Evolutionary conservation across 1,140 invertebrate species (phyloP), one percentile per base, ranked within the genome.

Genomic region (Zaprionus inermis): DNA sequence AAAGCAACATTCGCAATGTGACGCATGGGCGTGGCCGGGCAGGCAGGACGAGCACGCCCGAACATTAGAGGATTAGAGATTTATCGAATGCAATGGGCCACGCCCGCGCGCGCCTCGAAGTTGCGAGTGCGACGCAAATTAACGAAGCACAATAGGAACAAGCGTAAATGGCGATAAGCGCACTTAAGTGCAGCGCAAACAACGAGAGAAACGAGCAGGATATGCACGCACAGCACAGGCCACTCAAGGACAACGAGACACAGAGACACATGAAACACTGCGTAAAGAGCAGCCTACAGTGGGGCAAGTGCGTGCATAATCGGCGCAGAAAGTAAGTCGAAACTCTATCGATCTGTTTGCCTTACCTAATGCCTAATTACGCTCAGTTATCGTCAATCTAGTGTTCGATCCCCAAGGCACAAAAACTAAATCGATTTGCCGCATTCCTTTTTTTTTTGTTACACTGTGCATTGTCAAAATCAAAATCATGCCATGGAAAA

Each of bases 401-500:
- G 0, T 32, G 16, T 10, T 11, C 0, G 22, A 14, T 54, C n/a
- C n/a, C 49, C 12, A 28, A 52, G 28, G 49, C 14, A 20, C 4
- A 6, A 28, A 5, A 55, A 55, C 52, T 55, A 18, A n/a, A 56
- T 36, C 30, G 52, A 55, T 55, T 24, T 11, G 5, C 38, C 11
- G 1, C 18, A 5, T 49, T 12, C 18, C 11, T 5, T 22, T 22
- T 49, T 18, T 5, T 22, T 22, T 49, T 18, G 10, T 10, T n/a
- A 12, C 44, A 49, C 16, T 9, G 44, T 46, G 18, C 32, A 22
- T 20, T n/a, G 22, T 54, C 52, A 49, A 58, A 80, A 70, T 60
- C 36, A 57, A 58, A 58, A 52, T 36, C 63, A 55, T 71, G 78
- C 78, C 59, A 56, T 81, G 82, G 82, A 86, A 86, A 85, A 86